Percentiles rank a stretch among this genome's conserved stretches.
Conservation (phyloP, 92 coral and sea anemone genomes). For the Zoanthus gigantus region DNA sequence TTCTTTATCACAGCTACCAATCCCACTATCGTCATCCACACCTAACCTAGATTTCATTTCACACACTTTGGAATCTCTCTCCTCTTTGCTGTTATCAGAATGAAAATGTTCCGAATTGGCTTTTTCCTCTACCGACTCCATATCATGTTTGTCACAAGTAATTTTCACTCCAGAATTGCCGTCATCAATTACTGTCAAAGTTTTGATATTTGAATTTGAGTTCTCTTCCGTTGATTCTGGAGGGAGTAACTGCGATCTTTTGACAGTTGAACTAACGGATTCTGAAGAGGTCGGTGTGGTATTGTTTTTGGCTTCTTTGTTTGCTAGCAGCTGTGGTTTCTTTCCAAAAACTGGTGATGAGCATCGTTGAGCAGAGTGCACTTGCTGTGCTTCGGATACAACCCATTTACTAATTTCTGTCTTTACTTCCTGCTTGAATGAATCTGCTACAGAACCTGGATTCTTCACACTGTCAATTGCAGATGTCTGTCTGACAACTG, state of each 20-base stretch:
- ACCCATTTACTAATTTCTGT: neutral
- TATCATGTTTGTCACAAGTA: constrained; percentile 25
- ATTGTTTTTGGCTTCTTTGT: constrained; percentile 1
- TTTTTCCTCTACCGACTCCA: constrained; percentile 28
- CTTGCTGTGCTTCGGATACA: constrained; percentile 1
- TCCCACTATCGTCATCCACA: neutral
- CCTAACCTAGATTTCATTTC: neutral
- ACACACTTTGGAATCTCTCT: neutral
- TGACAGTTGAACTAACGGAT: neutral
- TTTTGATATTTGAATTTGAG: constrained; percentile 32
- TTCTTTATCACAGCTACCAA: neutral
- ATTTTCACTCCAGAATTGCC: neutral
- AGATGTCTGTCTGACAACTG: neutral
- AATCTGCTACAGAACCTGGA: neutral
- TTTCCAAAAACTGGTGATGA: constrained; percentile 38
- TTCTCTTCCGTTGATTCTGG: neutral
- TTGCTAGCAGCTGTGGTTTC: constrained; percentile 2
- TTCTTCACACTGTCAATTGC: neutral
- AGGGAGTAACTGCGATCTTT: neutral
- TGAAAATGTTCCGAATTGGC: constrained; percentile 19
- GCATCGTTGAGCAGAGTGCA: neutral
- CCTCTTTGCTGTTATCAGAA: neutral
- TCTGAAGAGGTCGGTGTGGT: neutral
- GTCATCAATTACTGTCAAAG: neutral
- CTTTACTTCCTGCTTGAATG: constrained; percentile 5